Conservation (phyloP, 2,797 vertebrate genomes). For the Eulemur rubriventer region DNA sequence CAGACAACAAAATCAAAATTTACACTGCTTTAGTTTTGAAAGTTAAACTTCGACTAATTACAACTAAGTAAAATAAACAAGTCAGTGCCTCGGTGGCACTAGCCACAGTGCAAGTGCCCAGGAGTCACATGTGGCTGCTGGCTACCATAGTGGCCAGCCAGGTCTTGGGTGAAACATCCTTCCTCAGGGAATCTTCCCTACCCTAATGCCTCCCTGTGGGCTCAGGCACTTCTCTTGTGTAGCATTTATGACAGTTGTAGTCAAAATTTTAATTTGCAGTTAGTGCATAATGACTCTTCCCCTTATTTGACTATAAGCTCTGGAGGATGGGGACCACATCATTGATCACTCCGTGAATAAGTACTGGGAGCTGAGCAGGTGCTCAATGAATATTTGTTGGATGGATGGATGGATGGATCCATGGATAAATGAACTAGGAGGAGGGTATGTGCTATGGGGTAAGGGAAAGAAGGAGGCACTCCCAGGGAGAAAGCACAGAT, state of each 20-base stretch:
- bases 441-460: not conserved
- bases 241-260: not conserved
- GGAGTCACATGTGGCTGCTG: not conserved
- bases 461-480: not conserved
- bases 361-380: not conserved
- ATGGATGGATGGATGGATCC: not conserved
- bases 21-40: not conserved
- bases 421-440: not conserved
- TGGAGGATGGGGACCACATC: not conserved
- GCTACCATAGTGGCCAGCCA: not conserved
- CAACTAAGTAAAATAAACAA: not conserved
- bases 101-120: not conserved
- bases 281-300: not conserved
- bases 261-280: not conserved
- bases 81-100: not conserved
- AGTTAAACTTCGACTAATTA: not conserved
- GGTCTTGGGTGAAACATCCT: not conserved
- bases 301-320: not conserved
- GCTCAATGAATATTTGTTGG: not conserved
- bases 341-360: not conserved
- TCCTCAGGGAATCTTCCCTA: not conserved
- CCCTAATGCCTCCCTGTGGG: rapidly evolving
- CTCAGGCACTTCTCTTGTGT: not conserved
- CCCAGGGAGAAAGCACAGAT: not conserved
- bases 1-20: not conserved